Base-by-base conservation (phyloP, 1,140 invertebrate species). In the Galleria mellonella region DNA sequence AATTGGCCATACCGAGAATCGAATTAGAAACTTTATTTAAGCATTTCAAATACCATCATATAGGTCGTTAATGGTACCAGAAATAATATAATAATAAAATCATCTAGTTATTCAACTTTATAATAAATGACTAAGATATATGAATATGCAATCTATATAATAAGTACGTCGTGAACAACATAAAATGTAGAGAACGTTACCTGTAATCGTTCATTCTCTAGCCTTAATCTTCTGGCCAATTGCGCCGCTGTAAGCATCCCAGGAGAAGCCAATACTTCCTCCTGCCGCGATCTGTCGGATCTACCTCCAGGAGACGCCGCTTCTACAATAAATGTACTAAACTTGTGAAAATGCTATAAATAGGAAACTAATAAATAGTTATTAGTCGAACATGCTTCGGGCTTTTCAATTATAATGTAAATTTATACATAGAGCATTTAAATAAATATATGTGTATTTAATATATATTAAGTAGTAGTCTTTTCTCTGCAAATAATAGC, bases 181-280 rank as follows among this genome's bases (percentile, higher is more conserved):
- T 35, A 14, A 14, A 35, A 35, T 9, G 9, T 9, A 35, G 6
- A 27, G 17, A 9, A 41, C 7, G 9, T 37, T 46, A 83, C 82
- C 76, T 85, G 82, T 46, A 94, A 82, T 50, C 88, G 87, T 61
- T 91, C 90, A 56, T 93, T 92, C 57, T 92, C 90, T 28, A 89
- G 58, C 33, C 90, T 83, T 2, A 94, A 77, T 11, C 90, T 78
- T 14, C 89, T 82, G 0, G 89, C 82, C 30, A 86, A 60, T 58
- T 87, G 83, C 1, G 83, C 71, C 6, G 79, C 83, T 17, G 72
- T 72, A 36, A 86, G 68, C 66, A 85, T 72, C 41, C 83, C 79
- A 6, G 86, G 86, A 23, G 86, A 87, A 29, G 82, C 86, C 4
- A 82, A 79, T 30, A 75, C 62, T 46, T 83, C 74, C 40, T 83